These are phyloP conservation scores for Sitophilus oryzae DNA, from an alignment of 1,140 invertebrate genomes.

Conservation along the genomic window DNA sequence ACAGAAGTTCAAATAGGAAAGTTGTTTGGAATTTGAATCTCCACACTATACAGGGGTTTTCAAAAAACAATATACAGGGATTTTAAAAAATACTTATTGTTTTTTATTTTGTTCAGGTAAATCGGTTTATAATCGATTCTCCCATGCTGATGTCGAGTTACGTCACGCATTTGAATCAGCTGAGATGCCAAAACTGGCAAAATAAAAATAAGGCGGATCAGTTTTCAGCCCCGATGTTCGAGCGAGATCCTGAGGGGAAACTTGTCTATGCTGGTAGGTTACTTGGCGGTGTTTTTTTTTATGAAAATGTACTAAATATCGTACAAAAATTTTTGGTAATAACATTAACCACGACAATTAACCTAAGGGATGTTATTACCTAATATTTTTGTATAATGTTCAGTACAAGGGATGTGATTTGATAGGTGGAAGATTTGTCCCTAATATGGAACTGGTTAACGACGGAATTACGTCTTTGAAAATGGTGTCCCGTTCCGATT, in stretches of 20 bases:
- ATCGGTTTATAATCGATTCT: slow-evolving; percentile 86
- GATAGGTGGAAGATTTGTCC: slow-evolving; percentile 54
- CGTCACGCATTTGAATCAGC: slow-evolving; percentile 84
- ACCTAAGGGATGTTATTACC: no score
- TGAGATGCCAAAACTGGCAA: slow-evolving; percentile 68
- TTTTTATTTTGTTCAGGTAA: slow-evolving; percentile 72
- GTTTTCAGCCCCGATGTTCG: slow-evolving; percentile 68
- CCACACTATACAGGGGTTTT: neutral
- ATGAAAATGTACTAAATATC: no score
- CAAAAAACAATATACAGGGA: no score
- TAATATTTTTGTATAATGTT: no score
- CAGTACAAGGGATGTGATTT: slow-evolving; percentile 21
- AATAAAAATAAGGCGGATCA: slow-evolving; percentile 62
- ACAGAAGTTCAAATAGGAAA: no score
- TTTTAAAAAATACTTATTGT: slow-evolving; percentile 53
- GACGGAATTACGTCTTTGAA: slow-evolving; percentile 67
- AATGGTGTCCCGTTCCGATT: slow-evolving; percentile 55
- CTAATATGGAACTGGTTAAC: slow-evolving; percentile 57
- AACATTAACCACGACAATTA: no score
- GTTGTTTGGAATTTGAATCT: slow-evolving; percentile 7
- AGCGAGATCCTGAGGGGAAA: slow-evolving; percentile 65
- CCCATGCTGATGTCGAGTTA: slow-evolving; percentile 93
- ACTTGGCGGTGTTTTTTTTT: no score
- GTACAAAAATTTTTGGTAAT: no score
- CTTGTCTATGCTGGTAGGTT: slow-evolving; percentile 67